Conservation (phyloP, 2,888 invertebrate genomes). For the Rugalucina vietnamica region DNA sequence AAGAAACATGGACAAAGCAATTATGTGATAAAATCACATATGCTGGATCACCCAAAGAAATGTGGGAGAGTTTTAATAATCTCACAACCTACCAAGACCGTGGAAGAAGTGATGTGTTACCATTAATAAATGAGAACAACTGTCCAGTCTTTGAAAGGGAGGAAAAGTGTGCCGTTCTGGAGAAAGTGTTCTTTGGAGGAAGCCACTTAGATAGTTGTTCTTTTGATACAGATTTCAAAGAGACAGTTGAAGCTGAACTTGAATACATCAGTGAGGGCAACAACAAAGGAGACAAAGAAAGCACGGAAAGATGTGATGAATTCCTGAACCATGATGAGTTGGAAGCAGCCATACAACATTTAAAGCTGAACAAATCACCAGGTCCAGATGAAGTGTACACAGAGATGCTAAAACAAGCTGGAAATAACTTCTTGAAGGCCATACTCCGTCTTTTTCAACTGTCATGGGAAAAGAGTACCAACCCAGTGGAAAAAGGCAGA, state of each 20-base stretch:
- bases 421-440: too few relatives aligned
- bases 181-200: too few relatives aligned
- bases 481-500: conserved; percentile 12
- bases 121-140: not conserved
- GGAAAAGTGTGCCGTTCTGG: too few relatives aligned
- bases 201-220: too few relatives aligned
- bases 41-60: not conserved
- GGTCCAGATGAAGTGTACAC: too few relatives aligned
- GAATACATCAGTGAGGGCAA: not conserved
- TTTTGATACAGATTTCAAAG: too few relatives aligned
- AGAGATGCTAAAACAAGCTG: not conserved
- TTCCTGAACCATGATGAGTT: too few relatives aligned
- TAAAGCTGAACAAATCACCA: too few relatives aligned
- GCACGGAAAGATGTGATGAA: not conserved
- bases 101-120: not conserved
- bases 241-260: not conserved
- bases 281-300: not conserved
- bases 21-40: not conserved
- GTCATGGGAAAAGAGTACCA: conserved; percentile 4
- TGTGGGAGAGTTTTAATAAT: conserved; percentile 11
- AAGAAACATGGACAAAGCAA: conserved; percentile 7
- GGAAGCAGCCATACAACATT: too few relatives aligned
- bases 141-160: not conserved
- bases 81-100: conserved; percentile 6
- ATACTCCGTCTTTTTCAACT: not conserved